A percentile compares a stretch with the other conserved stretches of the same genome.
Evolutionary conservation across 1,140 invertebrate species (phyloP).

Genomic region (Euwallacea fornicatus): DNA sequence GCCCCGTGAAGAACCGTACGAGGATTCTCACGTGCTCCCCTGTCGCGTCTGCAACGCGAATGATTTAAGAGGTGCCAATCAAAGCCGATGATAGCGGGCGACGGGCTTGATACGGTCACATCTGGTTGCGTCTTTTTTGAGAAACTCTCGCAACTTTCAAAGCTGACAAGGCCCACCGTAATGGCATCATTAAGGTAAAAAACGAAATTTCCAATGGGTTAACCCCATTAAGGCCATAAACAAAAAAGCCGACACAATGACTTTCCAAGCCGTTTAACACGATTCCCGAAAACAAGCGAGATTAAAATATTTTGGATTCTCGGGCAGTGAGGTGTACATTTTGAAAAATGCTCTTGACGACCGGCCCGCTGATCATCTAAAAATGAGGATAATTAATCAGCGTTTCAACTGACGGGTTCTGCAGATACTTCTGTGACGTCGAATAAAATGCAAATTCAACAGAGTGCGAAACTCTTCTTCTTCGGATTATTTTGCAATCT

Average conservation of each 20-base stretch:
- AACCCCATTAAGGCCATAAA: not conserved
- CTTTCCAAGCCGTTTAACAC: not conserved
- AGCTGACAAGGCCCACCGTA: no score
- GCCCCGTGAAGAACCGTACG: no score
- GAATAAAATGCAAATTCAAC: not conserved
- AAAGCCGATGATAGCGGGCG: no score
- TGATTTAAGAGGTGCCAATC: no score
- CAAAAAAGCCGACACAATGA: slow-evolving; percentile 1
- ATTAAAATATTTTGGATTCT: slow-evolving; percentile 23
- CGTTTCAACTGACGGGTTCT: slow-evolving; percentile 7
- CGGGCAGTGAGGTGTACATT: slow-evolving; percentile 7
- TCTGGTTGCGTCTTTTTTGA: no score
- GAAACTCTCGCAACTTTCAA: no score
- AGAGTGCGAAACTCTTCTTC: not conserved
- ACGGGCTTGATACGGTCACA: no score
- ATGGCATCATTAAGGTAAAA: no score
- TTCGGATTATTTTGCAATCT: not conserved
- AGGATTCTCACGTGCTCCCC: no score
- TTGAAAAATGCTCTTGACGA: slow-evolving; percentile 19
- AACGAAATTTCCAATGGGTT: no score
- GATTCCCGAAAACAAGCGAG: not conserved
- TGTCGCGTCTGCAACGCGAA: no score
- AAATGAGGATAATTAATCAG: slow-evolving; percentile 15
- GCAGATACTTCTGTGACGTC: not conserved
- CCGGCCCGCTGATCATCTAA: slow-evolving; percentile 10